Conservation (phyloP, 2,113 vertebrate species). For the Tapirus terrestris region DNA sequence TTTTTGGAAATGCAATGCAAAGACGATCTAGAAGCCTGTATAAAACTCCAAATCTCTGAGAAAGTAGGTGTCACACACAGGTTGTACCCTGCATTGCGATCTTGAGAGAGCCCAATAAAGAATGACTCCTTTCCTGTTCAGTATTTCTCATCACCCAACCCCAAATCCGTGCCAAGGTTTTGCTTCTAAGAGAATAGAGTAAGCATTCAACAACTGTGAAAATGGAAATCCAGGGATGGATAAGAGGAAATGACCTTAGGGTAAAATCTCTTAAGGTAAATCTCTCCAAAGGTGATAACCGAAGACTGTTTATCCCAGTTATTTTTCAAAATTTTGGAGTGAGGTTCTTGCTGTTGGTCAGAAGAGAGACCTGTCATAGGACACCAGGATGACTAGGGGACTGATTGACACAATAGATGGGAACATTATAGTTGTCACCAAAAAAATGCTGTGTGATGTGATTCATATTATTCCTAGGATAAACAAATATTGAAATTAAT, state of each 20-base stretch:
- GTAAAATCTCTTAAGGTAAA: neutral
- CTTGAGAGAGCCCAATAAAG: neutral
- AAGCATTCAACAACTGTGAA: neutral
- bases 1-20: slow-evolving; percentile 74
- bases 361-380: neutral
- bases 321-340: neutral
- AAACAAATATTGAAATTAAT: slow-evolving; percentile 14
- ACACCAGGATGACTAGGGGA: neutral
- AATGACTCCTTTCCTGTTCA: neutral
- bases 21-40: slow-evolving; percentile 74
- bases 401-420: neutral
- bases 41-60: slow-evolving; percentile 54
- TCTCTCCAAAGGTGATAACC: neutral
- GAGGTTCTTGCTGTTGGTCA: neutral
- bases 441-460: neutral
- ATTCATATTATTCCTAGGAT: neutral
- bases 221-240: neutral
- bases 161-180: slow-evolving; percentile 44
- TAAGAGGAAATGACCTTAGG: neutral
- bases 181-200: neutral
- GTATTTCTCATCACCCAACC: neutral
- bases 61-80: neutral
- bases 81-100: neutral
- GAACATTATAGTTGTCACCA: neutral
- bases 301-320: neutral